Evolutionary conservation across 2,888 invertebrate species (phyloP).

Genomic region (Camponotus fellah): DNA sequence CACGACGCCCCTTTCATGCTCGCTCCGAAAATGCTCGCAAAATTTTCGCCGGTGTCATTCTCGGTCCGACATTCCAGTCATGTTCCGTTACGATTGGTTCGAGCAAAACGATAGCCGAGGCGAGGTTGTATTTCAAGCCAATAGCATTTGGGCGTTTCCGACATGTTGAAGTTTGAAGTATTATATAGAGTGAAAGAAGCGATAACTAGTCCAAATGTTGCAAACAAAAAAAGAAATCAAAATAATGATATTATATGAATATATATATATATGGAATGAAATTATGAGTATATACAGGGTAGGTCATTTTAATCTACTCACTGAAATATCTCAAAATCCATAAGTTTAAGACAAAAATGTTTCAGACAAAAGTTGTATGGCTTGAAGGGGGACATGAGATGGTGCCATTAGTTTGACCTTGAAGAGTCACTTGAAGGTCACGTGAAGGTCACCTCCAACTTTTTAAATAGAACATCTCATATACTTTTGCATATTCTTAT

Average conservation of each 20-base stretch:
- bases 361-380: too few species aligned
- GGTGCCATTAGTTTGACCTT: too few species aligned
- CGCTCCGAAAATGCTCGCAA: slow-evolving; percentile 38
- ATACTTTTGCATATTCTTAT: too few species aligned
- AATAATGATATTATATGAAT: not conserved
- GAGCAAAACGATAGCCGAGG: slow-evolving; percentile 19
- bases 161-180: not conserved
- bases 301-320: too few species aligned
- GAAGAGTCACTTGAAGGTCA: too few species aligned
- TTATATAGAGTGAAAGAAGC: not conserved
- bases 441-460: too few species aligned
- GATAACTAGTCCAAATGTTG: not conserved
- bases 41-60: slow-evolving; percentile 42
- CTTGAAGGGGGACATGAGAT: too few species aligned
- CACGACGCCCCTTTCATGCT: slow-evolving; percentile 52
- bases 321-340: too few species aligned
- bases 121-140: not conserved
- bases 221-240: not conserved
- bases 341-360: too few species aligned
- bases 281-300: too few species aligned
- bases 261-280: too few species aligned
- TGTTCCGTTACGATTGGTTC: slow-evolving; percentile 39
- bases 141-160: slow-evolving; percentile 17
- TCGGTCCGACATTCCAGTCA: slow-evolving; percentile 33
- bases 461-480: too few species aligned